These are phyloP conservation scores for Scaptodrosophila lebanonensis DNA, from an alignment of 1,140 invertebrate genomes.

Conservation along the genomic window DNA sequence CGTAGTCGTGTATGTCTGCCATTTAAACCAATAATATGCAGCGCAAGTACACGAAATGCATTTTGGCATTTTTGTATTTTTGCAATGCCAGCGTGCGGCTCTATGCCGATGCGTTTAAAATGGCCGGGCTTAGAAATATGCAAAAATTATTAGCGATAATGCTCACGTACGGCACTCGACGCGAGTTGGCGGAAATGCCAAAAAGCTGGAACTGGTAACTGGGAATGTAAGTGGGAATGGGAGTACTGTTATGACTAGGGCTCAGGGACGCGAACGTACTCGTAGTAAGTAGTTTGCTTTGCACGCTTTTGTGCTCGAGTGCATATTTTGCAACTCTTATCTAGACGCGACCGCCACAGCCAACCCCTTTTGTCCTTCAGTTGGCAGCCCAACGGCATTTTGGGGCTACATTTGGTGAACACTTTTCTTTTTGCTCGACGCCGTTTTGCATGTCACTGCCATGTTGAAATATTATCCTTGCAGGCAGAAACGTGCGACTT, in stretches of 20 bases:
- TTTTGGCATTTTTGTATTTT: conserved; percentile 41
- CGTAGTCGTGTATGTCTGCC: no score
- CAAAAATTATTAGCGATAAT: conserved; percentile 76
- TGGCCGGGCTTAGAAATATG: conserved; percentile 47
- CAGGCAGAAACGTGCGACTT: conserved; percentile 75
- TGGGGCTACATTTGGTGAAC: conserved; percentile 14
- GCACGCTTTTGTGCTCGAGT: conserved; percentile 74
- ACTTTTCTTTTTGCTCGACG: conserved; percentile 29
- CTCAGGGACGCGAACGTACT: not conserved
- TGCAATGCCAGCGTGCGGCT: conserved; percentile 17
- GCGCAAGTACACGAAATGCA: conserved; percentile 47
- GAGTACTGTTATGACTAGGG: conserved; percentile 33
- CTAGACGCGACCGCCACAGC: conserved; percentile 35
- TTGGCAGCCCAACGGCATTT: not conserved
- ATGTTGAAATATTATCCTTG: conserved; percentile 76
- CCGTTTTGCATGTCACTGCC: conserved; percentile 62
- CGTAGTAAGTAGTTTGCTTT: conserved; percentile 39
- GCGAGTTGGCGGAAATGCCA: conserved; percentile 44
- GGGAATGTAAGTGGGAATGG: not conserved
- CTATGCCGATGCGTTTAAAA: conserved; percentile 9
- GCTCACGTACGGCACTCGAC: conserved; percentile 69
- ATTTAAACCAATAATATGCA: conserved; percentile 36
- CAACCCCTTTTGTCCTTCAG: not conserved
- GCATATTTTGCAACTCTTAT: conserved; percentile 74
- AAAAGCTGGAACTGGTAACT: conserved; percentile 1